A percentile compares a stretch with the other conserved stretches of the same genome.
Evolutionary conservation across 2,797 vertebrate species (phyloP).

Genomic region (Syndactyla subalaris): DNA sequence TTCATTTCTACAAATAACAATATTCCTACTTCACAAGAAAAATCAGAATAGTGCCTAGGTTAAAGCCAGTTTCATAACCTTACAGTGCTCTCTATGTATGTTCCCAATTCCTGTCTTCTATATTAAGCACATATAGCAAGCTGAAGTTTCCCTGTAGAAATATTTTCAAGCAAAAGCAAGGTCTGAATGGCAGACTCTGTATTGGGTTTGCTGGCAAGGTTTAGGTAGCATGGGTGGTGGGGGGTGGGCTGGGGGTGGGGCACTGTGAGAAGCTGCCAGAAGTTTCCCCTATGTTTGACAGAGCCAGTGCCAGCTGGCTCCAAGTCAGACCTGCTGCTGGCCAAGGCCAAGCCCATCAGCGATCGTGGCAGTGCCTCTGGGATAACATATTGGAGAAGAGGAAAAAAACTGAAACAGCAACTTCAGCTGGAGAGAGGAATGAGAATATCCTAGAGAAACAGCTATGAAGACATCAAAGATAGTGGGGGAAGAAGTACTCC

Average conservation of each 20-base stretch:
- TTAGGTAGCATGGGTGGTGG: background rate
- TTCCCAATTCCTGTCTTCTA: background rate
- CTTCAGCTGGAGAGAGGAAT: background rate
- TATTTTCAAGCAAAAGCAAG: background rate
- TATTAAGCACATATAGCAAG: background rate
- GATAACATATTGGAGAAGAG: background rate
- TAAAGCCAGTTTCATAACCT: background rate
- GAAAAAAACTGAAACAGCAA: background rate
- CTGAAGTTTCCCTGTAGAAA: background rate
- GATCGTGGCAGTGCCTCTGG: fast-evolving
- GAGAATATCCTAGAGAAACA: background rate
- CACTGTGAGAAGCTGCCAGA: background rate
- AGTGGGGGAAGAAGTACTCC: background rate
- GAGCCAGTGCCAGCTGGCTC: background rate
- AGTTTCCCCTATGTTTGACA: background rate
- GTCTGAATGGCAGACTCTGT: background rate
- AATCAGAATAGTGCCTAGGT: background rate
- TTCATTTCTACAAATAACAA: slow-evolving; percentile 4
- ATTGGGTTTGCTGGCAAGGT: background rate
- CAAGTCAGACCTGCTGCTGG: background rate
- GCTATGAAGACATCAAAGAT: background rate
- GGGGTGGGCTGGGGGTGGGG: too few species aligned
- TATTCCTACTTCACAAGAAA: background rate
- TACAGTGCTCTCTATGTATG: background rate
- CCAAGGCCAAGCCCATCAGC: background rate